phyloP scores from a whole-genome alignment of 1,140 invertebrate species.

The Tetraneura akinire region DNA sequence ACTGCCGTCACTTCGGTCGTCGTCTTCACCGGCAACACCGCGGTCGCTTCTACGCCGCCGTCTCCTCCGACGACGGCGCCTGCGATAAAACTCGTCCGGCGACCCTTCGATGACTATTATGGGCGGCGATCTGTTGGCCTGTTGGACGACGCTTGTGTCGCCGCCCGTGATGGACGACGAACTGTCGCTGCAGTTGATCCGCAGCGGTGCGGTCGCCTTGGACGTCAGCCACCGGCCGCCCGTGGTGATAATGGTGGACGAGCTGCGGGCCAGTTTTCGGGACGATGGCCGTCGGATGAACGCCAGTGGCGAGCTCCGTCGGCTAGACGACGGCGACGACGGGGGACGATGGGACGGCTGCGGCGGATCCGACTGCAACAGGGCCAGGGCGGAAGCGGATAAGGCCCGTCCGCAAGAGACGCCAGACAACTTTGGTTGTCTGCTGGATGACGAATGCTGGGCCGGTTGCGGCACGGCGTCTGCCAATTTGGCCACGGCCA shows the following conservation, averaged over 20 bases:
- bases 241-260: conserved; percentile 57
- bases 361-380: conserved; percentile 50
- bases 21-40: background rate
- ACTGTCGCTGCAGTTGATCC: conserved; percentile 38
- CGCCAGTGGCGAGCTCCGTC: conserved; percentile 52
- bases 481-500: conserved; percentile 51
- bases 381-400: conserved; percentile 55
- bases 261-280: conserved; percentile 70
- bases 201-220: conserved; percentile 50
- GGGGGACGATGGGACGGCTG: conserved; percentile 54
- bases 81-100: conserved; percentile 52
- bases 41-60: conserved; percentile 15
- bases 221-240: conserved; percentile 54
- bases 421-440: conserved; percentile 58
- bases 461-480: background rate
- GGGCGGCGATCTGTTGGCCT: conserved; percentile 52
- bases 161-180: conserved; percentile 43
- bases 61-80: conserved; percentile 57
- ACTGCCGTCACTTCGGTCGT: background rate
- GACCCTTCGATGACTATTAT: conserved; percentile 37
- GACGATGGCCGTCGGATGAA: conserved; percentile 70
- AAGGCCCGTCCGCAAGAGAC: conserved; percentile 64
- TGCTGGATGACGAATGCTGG: conserved; percentile 51
- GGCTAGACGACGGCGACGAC: conserved; percentile 53
- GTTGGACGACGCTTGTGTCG: conserved; percentile 47